Evolutionary conservation across 1,140 invertebrate species (phyloP).

Genomic region (Bombus haemorrhoidalis): DNA sequence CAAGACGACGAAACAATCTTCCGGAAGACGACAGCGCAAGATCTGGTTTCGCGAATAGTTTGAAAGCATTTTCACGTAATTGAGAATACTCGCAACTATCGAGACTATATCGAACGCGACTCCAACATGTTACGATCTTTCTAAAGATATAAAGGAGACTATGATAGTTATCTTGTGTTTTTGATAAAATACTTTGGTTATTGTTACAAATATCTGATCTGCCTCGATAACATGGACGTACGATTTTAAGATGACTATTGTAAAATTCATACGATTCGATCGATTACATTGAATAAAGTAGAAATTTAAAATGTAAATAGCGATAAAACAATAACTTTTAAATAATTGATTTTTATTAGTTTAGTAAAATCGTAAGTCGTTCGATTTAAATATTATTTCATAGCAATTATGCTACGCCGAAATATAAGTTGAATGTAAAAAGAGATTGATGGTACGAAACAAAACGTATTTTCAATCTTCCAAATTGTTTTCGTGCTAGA

Average conservation of each 20-base stretch:
- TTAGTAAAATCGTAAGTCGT: too few relatives aligned
- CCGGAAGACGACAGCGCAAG: not conserved
- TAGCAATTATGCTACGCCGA: too few relatives aligned
- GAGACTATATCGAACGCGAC: not conserved
- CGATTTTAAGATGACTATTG: not conserved
- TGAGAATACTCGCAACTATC: not conserved
- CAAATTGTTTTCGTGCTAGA: not conserved
- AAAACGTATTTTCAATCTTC: not conserved
- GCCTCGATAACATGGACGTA: not conserved
- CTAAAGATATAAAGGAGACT: too few relatives aligned
- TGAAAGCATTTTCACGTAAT: conserved; percentile 41
- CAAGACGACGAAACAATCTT: conserved; percentile 44
- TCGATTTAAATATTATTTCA: too few relatives aligned
- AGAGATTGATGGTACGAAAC: not conserved
- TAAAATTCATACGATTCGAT: too few relatives aligned
- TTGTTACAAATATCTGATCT: too few relatives aligned
- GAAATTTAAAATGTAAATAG: not conserved
- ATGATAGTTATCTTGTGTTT: too few relatives aligned
- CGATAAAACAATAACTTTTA: not conserved
- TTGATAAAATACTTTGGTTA: too few relatives aligned
- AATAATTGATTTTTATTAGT: too few relatives aligned
- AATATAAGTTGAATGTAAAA: too few relatives aligned
- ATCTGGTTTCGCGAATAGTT: conserved; percentile 9
- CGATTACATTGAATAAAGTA: not conserved
- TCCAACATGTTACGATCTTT: not conserved